Conservation (phyloP, 2,888 invertebrate genomes). For the Druceiella hillmani region DNA sequence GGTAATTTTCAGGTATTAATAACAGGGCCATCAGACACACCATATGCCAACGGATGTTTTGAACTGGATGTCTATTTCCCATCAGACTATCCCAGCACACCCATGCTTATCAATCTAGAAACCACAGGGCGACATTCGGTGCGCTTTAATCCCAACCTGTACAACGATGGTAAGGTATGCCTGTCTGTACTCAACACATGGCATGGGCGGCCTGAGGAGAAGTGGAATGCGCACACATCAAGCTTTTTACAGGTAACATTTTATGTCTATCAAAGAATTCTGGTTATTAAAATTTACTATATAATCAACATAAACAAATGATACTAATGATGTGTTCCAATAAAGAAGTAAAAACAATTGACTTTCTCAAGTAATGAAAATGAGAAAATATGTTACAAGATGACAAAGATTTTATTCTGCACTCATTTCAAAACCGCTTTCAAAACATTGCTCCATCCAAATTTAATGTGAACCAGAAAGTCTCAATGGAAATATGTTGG, state of each 20-base stretch:
- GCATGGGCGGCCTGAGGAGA: constrained; percentile 95
- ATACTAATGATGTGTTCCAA: too few relatives aligned
- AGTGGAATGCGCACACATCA: constrained; percentile 95
- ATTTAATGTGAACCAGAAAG: too few relatives aligned
- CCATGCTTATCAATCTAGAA: constrained; percentile 87
- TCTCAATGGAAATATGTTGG: too few relatives aligned
- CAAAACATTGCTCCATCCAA: too few relatives aligned
- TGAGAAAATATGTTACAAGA: too few relatives aligned
- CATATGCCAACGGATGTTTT: constrained; percentile 89
- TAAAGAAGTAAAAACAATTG: too few relatives aligned
- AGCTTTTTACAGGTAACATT: constrained; percentile 72
- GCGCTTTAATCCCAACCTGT: constrained; percentile 89
- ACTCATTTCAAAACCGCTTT: too few relatives aligned
- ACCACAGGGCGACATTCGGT: constrained; percentile 86
- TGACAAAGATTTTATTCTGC: too few relatives aligned
- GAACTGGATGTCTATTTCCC: constrained; percentile 89
- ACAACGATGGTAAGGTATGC: constrained; percentile 91
- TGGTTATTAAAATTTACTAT: too few relatives aligned
- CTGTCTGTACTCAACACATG: constrained; percentile 93
- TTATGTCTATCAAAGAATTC: constrained; percentile 3
- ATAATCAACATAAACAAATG: too few relatives aligned
- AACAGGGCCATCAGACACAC: constrained; percentile 87
- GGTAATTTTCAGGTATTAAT: constrained; percentile 72
- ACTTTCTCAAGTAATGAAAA: too few relatives aligned
- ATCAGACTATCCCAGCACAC: constrained; percentile 75